Evolutionary conservation across 1,140 invertebrate genomes (phyloP).

Genomic region (Aphis gossypii): DNA sequence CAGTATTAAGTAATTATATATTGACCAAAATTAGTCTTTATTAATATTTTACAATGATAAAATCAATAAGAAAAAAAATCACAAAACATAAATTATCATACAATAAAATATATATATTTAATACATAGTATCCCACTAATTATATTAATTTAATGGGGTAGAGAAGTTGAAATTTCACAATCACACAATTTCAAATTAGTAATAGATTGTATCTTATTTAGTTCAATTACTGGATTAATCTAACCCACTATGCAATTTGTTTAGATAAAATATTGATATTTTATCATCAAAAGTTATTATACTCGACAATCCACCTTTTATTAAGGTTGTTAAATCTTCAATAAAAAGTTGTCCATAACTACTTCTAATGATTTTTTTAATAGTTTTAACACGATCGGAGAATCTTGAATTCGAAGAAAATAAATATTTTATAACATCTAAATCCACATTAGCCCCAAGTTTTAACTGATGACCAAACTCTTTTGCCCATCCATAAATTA

Average conservation of each 20-base stretch:
- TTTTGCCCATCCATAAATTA: constrained; percentile 66
- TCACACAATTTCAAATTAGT: background rate
- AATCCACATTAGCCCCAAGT: constrained; percentile 61
- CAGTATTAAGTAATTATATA: constrained; percentile 32
- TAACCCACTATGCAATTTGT: background rate
- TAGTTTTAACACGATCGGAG: constrained; percentile 62
- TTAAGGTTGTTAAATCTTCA: constrained; percentile 63
- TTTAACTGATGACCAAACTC: constrained; percentile 62
- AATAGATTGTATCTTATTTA: background rate
- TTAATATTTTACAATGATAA: background rate
- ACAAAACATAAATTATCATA: constrained; percentile 15
- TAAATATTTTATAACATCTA: constrained; percentile 65
- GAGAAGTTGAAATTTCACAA: background rate
- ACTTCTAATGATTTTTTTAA: constrained; percentile 63
- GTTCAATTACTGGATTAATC: background rate
- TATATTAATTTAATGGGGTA: background rate
- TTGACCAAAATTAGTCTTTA: constrained; percentile 18
- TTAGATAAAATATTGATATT: constrained; percentile 24
- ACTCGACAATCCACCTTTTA: background rate
- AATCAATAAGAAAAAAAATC: background rate
- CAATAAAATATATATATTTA: constrained; percentile 2
- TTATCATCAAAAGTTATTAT: constrained; percentile 20
- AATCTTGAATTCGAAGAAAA: constrained; percentile 63
- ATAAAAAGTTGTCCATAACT: constrained; percentile 64
- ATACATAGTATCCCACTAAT: background rate